These are phyloP conservation scores for Lasioglossum zephyrum DNA, from an alignment of 2,888 invertebrate genomes.

Conservation along the genomic window DNA sequence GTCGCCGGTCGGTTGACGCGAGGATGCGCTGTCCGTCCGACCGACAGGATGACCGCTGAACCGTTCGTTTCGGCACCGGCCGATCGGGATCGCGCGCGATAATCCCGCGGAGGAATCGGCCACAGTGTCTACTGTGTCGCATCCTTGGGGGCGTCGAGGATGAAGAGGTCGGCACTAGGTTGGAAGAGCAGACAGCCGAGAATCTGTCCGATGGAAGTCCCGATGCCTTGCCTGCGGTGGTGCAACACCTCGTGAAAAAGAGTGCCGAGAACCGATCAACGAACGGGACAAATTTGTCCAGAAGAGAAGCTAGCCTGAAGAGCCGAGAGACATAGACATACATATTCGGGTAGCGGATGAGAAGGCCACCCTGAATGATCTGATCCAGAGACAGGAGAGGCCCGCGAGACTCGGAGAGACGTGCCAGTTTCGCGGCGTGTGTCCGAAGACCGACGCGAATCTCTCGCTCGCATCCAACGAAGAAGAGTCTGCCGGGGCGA, in stretches of 20 bases:
- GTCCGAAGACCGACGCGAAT: not conserved
- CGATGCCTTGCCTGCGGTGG: conserved; percentile 75
- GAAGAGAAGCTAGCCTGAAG: not conserved
- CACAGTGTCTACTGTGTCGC: conserved; percentile 51
- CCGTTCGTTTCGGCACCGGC: conserved; percentile 49
- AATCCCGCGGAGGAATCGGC: conserved; percentile 53
- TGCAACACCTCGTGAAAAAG: conserved; percentile 76
- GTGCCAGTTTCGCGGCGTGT: not conserved
- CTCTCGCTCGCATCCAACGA: conserved; percentile 1
- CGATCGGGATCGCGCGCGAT: conserved; percentile 64
- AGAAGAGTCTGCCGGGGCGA: not conserved
- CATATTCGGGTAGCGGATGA: conserved; percentile 16
- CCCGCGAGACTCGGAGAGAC: not conserved
- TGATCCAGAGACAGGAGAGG: conserved; percentile 11
- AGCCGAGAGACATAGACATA: not conserved
- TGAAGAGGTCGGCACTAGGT: conserved; percentile 73
- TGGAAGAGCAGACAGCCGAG: conserved; percentile 75
- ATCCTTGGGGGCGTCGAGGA: conserved; percentile 63
- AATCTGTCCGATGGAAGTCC: conserved; percentile 72
- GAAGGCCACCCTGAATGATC: conserved; percentile 19
- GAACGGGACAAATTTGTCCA: not conserved
- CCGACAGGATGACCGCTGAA: conserved; percentile 64
- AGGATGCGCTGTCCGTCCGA: conserved; percentile 48
- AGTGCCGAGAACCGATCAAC: not conserved
- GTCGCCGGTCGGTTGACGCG: conserved; percentile 4